These are phyloP conservation scores for Sceloporus undulatus DNA, from an alignment of 2,113 vertebrate genomes.

Conservation along the genomic window DNA sequence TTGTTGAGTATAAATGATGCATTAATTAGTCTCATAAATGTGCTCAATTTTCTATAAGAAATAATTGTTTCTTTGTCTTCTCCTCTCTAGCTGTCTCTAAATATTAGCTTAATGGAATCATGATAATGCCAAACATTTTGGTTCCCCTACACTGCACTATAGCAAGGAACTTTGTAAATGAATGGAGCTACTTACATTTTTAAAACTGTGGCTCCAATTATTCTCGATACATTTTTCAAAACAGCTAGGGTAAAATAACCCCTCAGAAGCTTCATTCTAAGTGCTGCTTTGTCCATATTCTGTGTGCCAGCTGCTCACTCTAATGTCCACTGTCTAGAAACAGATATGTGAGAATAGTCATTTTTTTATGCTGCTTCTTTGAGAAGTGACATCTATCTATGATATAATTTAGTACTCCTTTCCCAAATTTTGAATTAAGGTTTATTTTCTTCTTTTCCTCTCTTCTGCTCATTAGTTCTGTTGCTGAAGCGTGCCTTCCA, in stretches of 20 bases:
- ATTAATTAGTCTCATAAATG: constrained; percentile 46
- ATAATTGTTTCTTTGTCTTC: constrained; percentile 42
- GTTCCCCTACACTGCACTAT: constrained; percentile 37
- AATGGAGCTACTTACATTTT: constrained; percentile 54
- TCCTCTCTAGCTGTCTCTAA: constrained; percentile 17
- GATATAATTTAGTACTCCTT: constrained; percentile 25
- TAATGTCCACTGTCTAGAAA: constrained; percentile 55
- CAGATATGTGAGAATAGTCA: constrained; percentile 24
- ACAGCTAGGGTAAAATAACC: constrained; percentile 17
- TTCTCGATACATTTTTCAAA: constrained; percentile 32
- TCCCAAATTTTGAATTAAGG: constrained; percentile 26
- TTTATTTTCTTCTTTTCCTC: not conserved
- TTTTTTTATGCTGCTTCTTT: constrained; percentile 53
- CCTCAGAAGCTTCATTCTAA: constrained; percentile 35
- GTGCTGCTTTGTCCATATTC: not conserved
- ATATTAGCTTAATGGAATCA: constrained; percentile 62
- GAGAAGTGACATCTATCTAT: constrained; percentile 51
- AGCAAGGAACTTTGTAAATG: constrained; percentile 62
- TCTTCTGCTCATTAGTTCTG: constrained; percentile 53
- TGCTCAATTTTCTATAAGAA: constrained; percentile 59
- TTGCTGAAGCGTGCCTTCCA: constrained; percentile 29
- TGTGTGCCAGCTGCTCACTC: constrained; percentile 45
- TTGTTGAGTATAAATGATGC: constrained; percentile 67
- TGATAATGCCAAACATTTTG: constrained; percentile 67
- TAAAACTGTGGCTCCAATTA: constrained; percentile 67